phyloP scores from a whole-genome alignment of 37 sponge, comb jelly and placozoan genomes.

The Hexactinellida sp. region DNA sequence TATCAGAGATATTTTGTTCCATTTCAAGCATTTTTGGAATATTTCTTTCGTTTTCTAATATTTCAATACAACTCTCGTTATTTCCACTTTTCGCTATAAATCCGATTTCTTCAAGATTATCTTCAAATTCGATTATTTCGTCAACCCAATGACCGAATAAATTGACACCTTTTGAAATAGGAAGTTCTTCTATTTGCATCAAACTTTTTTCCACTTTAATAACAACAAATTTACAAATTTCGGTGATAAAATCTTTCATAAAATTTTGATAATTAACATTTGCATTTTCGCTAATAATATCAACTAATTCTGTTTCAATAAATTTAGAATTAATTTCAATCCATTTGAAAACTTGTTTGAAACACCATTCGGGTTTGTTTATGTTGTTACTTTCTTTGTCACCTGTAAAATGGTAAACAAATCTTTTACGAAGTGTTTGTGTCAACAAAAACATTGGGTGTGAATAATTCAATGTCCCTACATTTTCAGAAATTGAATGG shows the following conservation, averaged over 20 bases:
- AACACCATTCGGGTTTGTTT: neutral
- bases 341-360: conserved; percentile 4
- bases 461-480: neutral
- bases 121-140: neutral
- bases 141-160: conserved; percentile 4
- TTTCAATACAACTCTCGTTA: neutral
- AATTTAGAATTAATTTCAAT: neutral
- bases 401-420: conserved; percentile 15
- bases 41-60: neutral
- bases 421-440: neutral
- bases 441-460: neutral
- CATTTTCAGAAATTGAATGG: neutral
- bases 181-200: neutral
- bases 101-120: neutral
- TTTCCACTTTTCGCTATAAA: neutral
- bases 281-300: neutral
- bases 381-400: neutral
- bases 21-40: conserved; percentile 5
- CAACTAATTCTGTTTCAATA: neutral
- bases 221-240: neutral
- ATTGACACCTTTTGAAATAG: neutral
- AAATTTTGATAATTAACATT: neutral
- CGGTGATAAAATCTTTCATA: neutral
- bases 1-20: conserved; percentile 3
- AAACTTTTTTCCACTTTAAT: neutral